Evolutionary conservation across 2,888 invertebrate genomes (phyloP).

Genomic region (Didymodactylos carnosus): DNA sequence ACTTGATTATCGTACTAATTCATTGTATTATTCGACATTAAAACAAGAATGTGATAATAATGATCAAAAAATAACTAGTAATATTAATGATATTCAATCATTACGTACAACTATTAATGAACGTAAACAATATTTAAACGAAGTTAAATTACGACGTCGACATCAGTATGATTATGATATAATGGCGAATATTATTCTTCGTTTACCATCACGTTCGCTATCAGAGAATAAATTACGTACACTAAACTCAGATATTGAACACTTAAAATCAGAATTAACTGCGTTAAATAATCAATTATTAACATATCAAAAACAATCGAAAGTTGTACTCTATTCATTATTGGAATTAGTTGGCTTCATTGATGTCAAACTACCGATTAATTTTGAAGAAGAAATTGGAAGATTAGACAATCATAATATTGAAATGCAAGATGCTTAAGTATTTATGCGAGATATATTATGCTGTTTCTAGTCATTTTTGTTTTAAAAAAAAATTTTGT

Average conservation of each 20-base stretch:
- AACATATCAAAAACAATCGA: background rate
- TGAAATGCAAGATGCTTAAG: too few species aligned
- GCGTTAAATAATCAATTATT: background rate
- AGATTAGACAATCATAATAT: background rate
- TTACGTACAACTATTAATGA: background rate
- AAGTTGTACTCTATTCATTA: background rate
- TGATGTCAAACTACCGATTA: background rate
- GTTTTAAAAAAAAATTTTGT: too few species aligned
- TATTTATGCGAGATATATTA: too few species aligned
- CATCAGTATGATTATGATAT: background rate
- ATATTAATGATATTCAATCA: background rate
- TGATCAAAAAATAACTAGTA: background rate
- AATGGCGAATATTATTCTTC: background rate
- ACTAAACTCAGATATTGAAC: background rate
- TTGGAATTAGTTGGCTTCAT: background rate
- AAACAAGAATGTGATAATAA: background rate
- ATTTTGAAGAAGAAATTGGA: background rate
- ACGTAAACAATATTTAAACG: background rate
- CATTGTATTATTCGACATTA: background rate
- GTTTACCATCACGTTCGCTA: background rate
- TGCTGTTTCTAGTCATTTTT: too few species aligned
- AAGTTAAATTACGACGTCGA: background rate
- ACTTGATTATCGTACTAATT: background rate
- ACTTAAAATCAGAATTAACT: background rate
- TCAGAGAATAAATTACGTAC: background rate